Evolutionary conservation across 2,113 vertebrate genomes (phyloP).

Genomic region (Hippocampus abdominalis): DNA sequence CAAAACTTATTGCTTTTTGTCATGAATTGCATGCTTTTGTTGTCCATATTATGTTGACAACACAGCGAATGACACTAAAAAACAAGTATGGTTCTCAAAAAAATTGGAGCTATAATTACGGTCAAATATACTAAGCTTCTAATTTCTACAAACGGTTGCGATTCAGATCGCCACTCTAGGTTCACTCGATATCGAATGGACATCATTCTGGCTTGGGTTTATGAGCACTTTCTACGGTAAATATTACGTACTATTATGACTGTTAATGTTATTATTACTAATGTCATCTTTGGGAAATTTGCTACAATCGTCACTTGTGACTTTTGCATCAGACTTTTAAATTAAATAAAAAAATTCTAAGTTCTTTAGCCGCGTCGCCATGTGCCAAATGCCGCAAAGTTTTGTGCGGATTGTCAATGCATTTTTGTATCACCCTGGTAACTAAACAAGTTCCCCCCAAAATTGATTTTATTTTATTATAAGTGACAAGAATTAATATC

Average conservation of each 20-base stretch:
- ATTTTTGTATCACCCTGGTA: too few species aligned
- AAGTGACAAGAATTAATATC: not conserved
- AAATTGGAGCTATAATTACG: conserved; percentile 22
- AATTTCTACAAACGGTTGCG: conserved; percentile 30
- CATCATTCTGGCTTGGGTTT: conserved; percentile 43
- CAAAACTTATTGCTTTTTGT: conserved; percentile 26
- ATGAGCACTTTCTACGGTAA: conserved; percentile 55
- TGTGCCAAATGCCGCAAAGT: not conserved
- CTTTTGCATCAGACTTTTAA: not conserved
- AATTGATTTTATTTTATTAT: not conserved
- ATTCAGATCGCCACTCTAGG: conserved; percentile 36
- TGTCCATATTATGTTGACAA: conserved; percentile 20
- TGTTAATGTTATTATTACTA: conserved; percentile 54
- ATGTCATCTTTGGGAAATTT: conserved; percentile 59
- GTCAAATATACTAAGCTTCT: conserved; percentile 27
- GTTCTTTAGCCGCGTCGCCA: not conserved
- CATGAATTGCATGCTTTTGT: conserved; percentile 8
- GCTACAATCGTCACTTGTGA: conserved; percentile 35
- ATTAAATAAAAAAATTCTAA: too few species aligned
- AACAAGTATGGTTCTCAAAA: not conserved
- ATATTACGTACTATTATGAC: conserved; percentile 48
- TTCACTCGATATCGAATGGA: conserved; percentile 56
- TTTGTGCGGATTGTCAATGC: not conserved
- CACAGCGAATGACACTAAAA: conserved; percentile 6
- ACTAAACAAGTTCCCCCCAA: not conserved